A percentile compares a stretch with the other conserved stretches of the same genome.
phyloP scores from a whole-genome alignment of 1,140 invertebrate genomes.

The Drosophila truncata region DNA sequence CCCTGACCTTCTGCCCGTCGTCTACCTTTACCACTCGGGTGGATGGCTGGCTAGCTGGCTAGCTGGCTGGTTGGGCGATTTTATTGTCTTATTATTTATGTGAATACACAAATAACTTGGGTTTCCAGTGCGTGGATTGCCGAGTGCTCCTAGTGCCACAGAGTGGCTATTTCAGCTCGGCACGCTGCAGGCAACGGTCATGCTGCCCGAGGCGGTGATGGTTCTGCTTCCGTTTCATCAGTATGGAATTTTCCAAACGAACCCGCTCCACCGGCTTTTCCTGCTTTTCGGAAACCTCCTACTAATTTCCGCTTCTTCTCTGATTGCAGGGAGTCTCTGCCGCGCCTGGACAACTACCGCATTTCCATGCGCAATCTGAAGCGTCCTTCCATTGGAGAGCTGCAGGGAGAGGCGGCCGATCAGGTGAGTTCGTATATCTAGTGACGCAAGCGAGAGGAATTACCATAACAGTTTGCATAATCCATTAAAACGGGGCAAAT shows the following conservation, averaged over 20 bases:
- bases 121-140: slow-evolving; percentile 34
- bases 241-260: slow-evolving; percentile 39
- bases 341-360: slow-evolving; percentile 95
- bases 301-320: slow-evolving; percentile 29
- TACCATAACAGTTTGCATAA: slow-evolving; percentile 27
- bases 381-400: slow-evolving; percentile 90
- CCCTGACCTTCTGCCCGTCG: slow-evolving; percentile 49
- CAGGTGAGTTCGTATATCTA: slow-evolving; percentile 63
- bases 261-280: background rate
- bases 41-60: background rate
- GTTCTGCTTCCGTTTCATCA: slow-evolving; percentile 66
- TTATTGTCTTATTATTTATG: slow-evolving; percentile 57
- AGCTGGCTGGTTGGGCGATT: slow-evolving; percentile 14
- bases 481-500: background rate
- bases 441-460: background rate
- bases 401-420: slow-evolving; percentile 87
- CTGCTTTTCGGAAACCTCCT: background rate
- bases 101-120: slow-evolving; percentile 45
- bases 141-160: slow-evolving; percentile 21
- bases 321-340: slow-evolving; percentile 87
- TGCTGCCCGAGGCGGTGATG: slow-evolving; percentile 69
- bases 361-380: slow-evolving; percentile 91
- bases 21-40: slow-evolving; percentile 58
- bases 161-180: slow-evolving; percentile 64
- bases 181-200: slow-evolving; percentile 62